Base-by-base conservation (phyloP, 92 coral and sea anemone genomes). In the Anthopleura xanthogrammica region DNA sequence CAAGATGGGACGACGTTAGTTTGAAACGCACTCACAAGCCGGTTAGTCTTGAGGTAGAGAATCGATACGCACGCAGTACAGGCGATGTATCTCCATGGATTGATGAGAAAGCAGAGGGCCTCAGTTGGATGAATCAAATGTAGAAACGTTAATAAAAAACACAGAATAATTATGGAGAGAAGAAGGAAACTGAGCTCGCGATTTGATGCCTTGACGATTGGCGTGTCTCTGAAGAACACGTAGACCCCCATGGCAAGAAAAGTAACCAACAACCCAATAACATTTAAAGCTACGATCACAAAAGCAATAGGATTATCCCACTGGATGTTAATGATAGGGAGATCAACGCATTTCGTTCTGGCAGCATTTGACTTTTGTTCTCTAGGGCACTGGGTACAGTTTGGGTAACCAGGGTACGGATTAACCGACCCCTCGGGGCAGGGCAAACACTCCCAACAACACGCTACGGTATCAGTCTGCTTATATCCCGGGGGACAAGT, bases 21-120 rank as follows among this genome's bases (percentile, higher is more conserved):
- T 57, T 92, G 95, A 52, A 92, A 92, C 10, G 95, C 95, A 72
- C 91, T 93, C 46, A 85, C 91, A 11, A 92, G 82, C 6, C 93
- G 84, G 83, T 90, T 90, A 29, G 93, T 92, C 84, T 92, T 92
- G 57, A 92, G 90, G 81, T 81, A 90, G 60, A 92, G 82, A 8
- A 92, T 85, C 0, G 95, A 92, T 9, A 92, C 95, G 24, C 86
- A 90, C 2, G 90, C 80, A 3, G 95, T 92, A 77, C 88, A 87
- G 7, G 87, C 79, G 70, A 92, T 79, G 82, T 92, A 92, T 11
- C 95, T 83, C 86, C 88, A 89, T 7, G 95, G 93, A 20, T 87
- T 90, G 16, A 90, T 74, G 16, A 90, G 41, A 48, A 87, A 82
- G 72, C 93, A 92, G 40, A 92, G 72, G 5, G 60, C 80, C 57